Conservation (phyloP, 2,888 invertebrate genomes). For the Salticus scenicus region DNA sequence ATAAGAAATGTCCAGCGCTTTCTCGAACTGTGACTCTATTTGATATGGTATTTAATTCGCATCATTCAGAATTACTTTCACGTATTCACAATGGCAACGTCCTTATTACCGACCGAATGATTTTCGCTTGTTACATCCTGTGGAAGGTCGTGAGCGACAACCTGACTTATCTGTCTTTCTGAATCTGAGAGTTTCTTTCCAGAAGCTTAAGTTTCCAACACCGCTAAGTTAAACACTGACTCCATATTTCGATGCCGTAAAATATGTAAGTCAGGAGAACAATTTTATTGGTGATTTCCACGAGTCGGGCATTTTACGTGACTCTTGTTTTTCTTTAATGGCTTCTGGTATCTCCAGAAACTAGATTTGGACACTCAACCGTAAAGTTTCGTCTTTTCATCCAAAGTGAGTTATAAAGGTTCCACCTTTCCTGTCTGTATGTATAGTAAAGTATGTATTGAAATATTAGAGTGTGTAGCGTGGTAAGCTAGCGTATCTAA, state of each 20-base stretch:
- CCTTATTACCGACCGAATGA: too few relatives aligned
- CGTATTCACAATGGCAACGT: too few relatives aligned
- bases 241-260: background rate
- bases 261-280: background rate
- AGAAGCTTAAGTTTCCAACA: background rate
- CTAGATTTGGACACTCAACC: background rate
- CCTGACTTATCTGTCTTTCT: too few relatives aligned
- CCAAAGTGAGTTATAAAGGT: background rate
- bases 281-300: background rate
- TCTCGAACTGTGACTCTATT: too few relatives aligned
- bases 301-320: background rate
- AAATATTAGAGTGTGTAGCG: background rate
- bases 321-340: background rate
- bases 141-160: too few relatives aligned
- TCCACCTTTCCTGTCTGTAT: slow-evolving; percentile 15
- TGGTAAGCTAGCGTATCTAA: slow-evolving; percentile 12
- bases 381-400: background rate
- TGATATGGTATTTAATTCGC: too few relatives aligned
- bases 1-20: too few relatives aligned
- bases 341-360: background rate
- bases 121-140: too few relatives aligned
- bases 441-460: background rate
- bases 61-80: too few relatives aligned
- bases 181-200: background rate
- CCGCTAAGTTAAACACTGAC: background rate